Percentiles rank a stretch among this genome's conserved stretches.
Evolutionary conservation across 2,797 vertebrate species (phyloP).

Genomic region (Antennarius maculatus): DNA sequence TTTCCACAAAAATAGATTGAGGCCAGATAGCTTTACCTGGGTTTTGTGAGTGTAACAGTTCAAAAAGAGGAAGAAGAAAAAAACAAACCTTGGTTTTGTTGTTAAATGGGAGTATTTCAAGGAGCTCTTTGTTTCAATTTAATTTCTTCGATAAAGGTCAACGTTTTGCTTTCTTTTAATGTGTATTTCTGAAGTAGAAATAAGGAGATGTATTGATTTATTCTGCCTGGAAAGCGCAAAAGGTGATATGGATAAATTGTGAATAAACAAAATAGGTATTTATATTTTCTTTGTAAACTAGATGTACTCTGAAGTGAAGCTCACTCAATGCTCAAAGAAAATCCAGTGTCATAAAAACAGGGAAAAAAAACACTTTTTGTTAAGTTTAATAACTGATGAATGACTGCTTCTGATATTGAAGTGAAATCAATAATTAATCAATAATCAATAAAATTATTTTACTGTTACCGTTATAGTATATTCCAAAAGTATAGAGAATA

Average conservation of each 20-base stretch:
- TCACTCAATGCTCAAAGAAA: not conserved
- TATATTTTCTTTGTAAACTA: not conserved
- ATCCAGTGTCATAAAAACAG: too few relatives aligned
- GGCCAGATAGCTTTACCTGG: conserved; percentile 10
- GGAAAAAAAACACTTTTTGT: too few relatives aligned
- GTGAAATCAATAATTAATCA: too few relatives aligned
- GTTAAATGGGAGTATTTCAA: conserved; percentile 11
- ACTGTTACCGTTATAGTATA: too few relatives aligned
- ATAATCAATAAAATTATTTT: too few relatives aligned
- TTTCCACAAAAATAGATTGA: not conserved
- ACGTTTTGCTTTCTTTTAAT: conserved; percentile 1
- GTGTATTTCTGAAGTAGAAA: conserved; percentile 8
- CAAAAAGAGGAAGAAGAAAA: too few relatives aligned
- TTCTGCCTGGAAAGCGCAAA: not conserved
- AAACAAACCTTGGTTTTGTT: conserved; percentile 25
- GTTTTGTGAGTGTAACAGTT: not conserved
- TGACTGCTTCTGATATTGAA: too few relatives aligned
- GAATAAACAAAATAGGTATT: not conserved
- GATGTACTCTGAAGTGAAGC: too few relatives aligned
- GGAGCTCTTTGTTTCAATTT: conserved; percentile 24
- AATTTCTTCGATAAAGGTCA: conserved; percentile 13
- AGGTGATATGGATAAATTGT: not conserved
- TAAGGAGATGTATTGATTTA: not conserved
- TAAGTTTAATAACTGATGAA: too few relatives aligned
- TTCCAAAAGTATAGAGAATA: too few relatives aligned